Evolutionary conservation across 2,797 vertebrate species (phyloP), one percentile per base, ranked within the genome.

Genomic region (Silurus lanzhouensis): DNA sequence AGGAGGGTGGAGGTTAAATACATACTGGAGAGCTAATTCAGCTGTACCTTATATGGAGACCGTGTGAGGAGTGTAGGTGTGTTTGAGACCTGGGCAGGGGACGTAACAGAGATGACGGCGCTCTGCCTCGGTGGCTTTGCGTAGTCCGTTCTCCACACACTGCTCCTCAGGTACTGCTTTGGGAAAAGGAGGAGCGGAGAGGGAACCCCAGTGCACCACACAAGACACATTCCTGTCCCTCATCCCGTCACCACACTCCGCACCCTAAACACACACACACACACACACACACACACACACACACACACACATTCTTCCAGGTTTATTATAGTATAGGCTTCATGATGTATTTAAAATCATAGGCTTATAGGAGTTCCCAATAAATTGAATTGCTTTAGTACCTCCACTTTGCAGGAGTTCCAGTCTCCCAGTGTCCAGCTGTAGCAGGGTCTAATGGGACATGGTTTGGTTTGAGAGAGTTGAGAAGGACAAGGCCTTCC

Each of bases 191-290:
- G 75, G 78, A 10, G 89, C 88, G 75, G 93, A 88, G 10, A 79
- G 1, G 25, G 93, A 94, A 46, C 93, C 93, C 88, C 92, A 94
- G 0, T 97, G 95, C 67, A 95, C 95, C 57, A 95, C 76, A 70
- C 96, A 97, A 0, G 93, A 95, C 48, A 94, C 90, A 76, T 93
- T 95, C 77, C 96, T 96, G 74, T 90, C 86, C 84, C 95, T 95
- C n/a, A 94, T 27, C 80, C 96, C 96, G 31, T 96, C 95, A n/a
- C 96, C 96, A 87, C 96, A 97, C 44, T 96, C 94, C 52, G 95
- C 96, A 63, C 94, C 96, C 96, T 97, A 55, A 27, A 78, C 25
- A 84, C 13, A 71, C 5, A 71, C 14, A 58, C n/a, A 78, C 60
- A 31, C 14, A 58, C n/a, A 78, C 60, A 31, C 14, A 58, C n/a